Conservation (phyloP, 2,888 invertebrate species). For the Drymonia ruficornis region DNA sequence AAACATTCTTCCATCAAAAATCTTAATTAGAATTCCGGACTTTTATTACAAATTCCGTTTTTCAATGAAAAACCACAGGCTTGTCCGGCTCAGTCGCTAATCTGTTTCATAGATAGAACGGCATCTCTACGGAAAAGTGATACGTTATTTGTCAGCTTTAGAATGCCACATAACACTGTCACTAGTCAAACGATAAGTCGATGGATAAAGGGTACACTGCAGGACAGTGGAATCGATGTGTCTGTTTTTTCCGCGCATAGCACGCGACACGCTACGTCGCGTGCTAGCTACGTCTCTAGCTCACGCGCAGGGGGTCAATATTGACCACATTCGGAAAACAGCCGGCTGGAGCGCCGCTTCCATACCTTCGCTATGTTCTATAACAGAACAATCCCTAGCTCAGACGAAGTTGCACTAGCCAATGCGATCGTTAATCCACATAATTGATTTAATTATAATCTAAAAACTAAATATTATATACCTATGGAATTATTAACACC, state of each 20-base stretch:
- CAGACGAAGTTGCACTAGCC: too few relatives aligned
- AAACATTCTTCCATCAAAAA: background rate
- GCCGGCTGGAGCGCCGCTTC: slow-evolving; percentile 5
- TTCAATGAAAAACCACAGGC: background rate
- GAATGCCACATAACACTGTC: background rate
- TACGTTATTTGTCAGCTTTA: background rate
- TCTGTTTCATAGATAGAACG: background rate
- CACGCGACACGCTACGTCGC: background rate
- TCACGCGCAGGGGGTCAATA: background rate
- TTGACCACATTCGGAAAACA: background rate
- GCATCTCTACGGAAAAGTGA: background rate
- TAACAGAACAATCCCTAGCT: background rate
- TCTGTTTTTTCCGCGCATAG: background rate
- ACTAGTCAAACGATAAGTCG: slow-evolving; percentile 1
- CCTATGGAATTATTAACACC: too few relatives aligned
- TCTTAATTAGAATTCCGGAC: background rate
- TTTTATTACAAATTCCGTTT: background rate
- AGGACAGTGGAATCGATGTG: background rate
- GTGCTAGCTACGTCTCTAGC: background rate
- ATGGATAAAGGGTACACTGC: slow-evolving; percentile 1
- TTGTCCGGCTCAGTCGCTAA: background rate
- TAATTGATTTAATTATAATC: too few relatives aligned
- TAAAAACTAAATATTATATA: too few relatives aligned
- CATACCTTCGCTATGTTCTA: slow-evolving; percentile 1
- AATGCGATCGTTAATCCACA: too few relatives aligned